Evolutionary conservation across 2,797 vertebrate genomes (phyloP).

Genomic region (Malurus leucopterus): DNA sequence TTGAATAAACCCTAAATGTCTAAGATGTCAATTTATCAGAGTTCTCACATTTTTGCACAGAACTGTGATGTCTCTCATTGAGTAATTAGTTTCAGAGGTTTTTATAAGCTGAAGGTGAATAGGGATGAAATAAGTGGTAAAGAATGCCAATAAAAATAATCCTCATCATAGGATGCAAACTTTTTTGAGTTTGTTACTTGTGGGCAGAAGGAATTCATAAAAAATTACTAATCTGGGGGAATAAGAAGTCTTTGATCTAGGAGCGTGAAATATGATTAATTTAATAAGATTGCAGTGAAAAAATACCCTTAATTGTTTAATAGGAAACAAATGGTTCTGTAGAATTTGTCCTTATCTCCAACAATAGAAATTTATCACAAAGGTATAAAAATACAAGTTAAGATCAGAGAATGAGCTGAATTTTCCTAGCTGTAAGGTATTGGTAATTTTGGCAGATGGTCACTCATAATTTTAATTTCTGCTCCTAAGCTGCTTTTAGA

Average conservation of each 20-base stretch:
- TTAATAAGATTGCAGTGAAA: neutral
- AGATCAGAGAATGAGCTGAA: neutral
- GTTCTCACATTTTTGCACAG: neutral
- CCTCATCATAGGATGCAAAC: neutral
- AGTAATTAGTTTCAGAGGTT: neutral
- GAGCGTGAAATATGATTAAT: neutral
- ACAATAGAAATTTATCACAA: neutral
- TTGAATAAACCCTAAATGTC: neutral
- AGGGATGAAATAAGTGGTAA: neutral
- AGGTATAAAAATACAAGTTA: neutral
- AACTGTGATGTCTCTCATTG: neutral
- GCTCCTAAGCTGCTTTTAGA: neutral
- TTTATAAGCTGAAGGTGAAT: neutral
- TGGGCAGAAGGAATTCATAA: neutral
- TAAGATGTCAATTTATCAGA: neutral
- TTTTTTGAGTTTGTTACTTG: neutral
- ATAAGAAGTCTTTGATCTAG: neutral
- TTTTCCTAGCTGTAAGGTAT: neutral
- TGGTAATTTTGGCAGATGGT: neutral
- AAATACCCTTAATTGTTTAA: neutral
- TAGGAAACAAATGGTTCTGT: neutral
- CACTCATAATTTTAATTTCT: neutral
- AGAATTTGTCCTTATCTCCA: neutral
- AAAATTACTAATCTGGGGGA: too few relatives aligned
- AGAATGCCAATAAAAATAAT: neutral